Evolutionary conservation across 64 coral and sea anemone genomes (phyloP), one percentile per base, ranked within the genome.

Genomic region (Platygyra sinensis): DNA sequence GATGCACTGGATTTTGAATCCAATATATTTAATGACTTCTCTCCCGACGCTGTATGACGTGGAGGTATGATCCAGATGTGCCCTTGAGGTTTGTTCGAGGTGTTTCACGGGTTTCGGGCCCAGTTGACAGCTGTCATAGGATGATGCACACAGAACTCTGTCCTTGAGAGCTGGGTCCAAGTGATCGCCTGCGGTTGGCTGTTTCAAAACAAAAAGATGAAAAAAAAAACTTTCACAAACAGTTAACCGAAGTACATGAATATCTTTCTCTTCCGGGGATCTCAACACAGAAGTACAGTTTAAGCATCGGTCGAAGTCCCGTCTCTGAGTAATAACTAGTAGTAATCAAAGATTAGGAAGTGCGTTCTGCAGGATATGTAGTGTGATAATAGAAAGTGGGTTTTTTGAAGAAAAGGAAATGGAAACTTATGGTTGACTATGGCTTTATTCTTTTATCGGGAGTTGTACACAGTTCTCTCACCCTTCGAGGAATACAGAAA

Each of bases 61-160:
- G 10, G 19, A 54, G 73, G 15, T 42, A 46, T 8, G 5, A 20
- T 20, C 39, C 76, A 14, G 76, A 78, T 54, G 74, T 50, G 19
- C 11, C 4, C 32, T 24, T n/a, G 18, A 28, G 50, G 76, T 29
- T 54, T 29, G 15, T 54, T 77, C 5, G 22, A 7, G 74, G 18
- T 38, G 74, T 49, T 22, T 84, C 33, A 36, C 62, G 36, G 20
- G 67, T 69, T 31, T 16, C 12, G 80, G 24, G 14, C 14, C 36
- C 62, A 64, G 30, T 82, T 32, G 11, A 16, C 32, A 10, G 31
- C 32, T n/a, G 60, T 67, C 19, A 91, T 2, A 91, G 49, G 72
- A 91, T 91, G 46, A 78, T 74, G 17, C 89, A 91, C 18, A 91
- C 89, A 74, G 89, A 79, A 25, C 89, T 91, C 28, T 91, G 89